Evolutionary conservation across 1,140 invertebrate species (phyloP).

Genomic region (Archivesica marissinica): DNA sequence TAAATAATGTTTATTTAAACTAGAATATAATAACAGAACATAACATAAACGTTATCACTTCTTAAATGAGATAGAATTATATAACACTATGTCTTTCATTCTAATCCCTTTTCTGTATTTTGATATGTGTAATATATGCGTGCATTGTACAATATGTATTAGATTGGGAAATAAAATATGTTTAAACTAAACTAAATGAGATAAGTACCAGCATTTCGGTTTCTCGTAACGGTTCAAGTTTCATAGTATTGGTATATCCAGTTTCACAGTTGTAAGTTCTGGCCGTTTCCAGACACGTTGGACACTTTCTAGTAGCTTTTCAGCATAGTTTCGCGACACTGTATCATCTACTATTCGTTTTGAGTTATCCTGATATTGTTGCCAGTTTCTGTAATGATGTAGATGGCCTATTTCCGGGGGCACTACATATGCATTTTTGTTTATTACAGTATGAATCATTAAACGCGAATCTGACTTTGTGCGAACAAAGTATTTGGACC

Average conservation of each 20-base stretch:
- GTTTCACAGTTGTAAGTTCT: not conserved
- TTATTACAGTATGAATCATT: slow-evolving; percentile 97
- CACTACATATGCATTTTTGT: slow-evolving; percentile 86
- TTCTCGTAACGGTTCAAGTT: too few relatives aligned
- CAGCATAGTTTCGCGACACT: not conserved
- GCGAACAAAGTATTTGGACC: slow-evolving; percentile 95
- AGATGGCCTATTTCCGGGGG: slow-evolving; percentile 92
- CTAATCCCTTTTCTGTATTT: too few relatives aligned
- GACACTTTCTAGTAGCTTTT: slow-evolving; percentile 1
- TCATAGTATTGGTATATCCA: not conserved
- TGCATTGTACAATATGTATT: too few relatives aligned
- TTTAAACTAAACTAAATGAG: too few relatives aligned
- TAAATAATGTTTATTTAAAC: too few relatives aligned
- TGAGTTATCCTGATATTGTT: not conserved
- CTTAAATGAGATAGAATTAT: too few relatives aligned
- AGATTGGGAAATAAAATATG: too few relatives aligned
- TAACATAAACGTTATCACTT: too few relatives aligned
- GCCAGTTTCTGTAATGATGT: slow-evolving; percentile 89
- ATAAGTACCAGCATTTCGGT: too few relatives aligned
- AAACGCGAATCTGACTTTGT: slow-evolving; percentile 93
- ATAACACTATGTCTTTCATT: too few relatives aligned
- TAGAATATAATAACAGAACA: too few relatives aligned
- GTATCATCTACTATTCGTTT: not conserved
- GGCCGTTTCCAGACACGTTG: slow-evolving; percentile 7
- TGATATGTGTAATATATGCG: too few relatives aligned